phyloP scores from a whole-genome alignment of 2,888 invertebrate species.

The Eupithecia centaureata region DNA sequence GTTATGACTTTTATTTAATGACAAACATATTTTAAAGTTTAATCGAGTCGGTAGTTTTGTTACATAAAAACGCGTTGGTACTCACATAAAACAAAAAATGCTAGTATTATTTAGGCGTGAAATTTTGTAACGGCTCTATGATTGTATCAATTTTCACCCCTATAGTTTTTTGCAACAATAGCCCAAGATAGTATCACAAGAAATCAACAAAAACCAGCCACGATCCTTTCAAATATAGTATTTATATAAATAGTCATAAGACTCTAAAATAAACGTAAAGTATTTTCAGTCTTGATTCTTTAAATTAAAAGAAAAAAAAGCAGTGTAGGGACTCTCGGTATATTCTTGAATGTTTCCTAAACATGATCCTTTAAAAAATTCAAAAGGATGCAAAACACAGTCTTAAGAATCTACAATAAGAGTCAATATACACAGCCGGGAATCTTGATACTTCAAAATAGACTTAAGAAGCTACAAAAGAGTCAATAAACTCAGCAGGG shows the following conservation, averaged over 20 bases:
- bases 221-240: not conserved
- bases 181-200: not conserved
- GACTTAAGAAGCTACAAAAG: conserved; percentile 8
- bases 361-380: not conserved
- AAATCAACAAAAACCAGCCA: not conserved
- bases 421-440: not conserved
- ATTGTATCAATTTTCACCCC: not conserved
- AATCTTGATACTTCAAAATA: not conserved
- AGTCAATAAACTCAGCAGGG: conserved; percentile 19
- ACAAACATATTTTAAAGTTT: too few species aligned
- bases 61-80: not conserved
- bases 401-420: not conserved
- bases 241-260: too few species aligned
- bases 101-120: not conserved
- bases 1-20: not conserved
- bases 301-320: too few species aligned
- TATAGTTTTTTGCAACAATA: not conserved
- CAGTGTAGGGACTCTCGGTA: too few species aligned
- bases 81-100: not conserved
- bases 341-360: too few species aligned
- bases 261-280: too few species aligned
- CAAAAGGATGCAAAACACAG: not conserved
- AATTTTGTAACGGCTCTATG: not conserved
- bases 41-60: not conserved
- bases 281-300: too few species aligned